Conservation (phyloP, 2,797 vertebrate genomes). For the Odontamblyopus lacepedii region DNA sequence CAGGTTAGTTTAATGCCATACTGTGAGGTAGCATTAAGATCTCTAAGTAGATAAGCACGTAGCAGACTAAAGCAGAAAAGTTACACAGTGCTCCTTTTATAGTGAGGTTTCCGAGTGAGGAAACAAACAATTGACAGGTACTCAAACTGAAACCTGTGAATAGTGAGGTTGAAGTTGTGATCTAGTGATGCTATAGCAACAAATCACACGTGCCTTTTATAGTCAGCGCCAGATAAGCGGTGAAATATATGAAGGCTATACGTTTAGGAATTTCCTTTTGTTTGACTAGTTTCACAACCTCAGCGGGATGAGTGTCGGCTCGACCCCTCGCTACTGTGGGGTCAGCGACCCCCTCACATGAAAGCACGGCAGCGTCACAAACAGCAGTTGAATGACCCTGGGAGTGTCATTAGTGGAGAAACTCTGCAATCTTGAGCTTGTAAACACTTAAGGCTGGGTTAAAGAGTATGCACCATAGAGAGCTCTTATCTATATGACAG, state of each 20-base stretch:
- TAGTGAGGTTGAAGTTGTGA: too few species aligned
- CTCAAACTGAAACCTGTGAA: too few species aligned
- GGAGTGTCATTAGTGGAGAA: constrained; percentile 42
- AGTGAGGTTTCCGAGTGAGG: too few species aligned
- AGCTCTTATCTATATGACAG: constrained; percentile 64
- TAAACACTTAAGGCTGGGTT: constrained; percentile 63
- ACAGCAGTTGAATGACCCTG: constrained; percentile 63
- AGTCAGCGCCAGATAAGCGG: background rate
- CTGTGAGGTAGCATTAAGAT: too few species aligned
- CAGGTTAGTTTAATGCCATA: too few species aligned
- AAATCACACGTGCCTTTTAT: background rate
- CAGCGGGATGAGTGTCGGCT: constrained; percentile 28
- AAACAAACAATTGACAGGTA: too few species aligned
- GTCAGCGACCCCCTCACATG: constrained; percentile 26
- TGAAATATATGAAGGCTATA: constrained; percentile 13
- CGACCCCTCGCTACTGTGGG: constrained; percentile 13
- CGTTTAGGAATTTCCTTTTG: constrained; percentile 26
- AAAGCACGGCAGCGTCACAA: constrained; percentile 42
- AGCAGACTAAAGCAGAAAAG: too few species aligned
- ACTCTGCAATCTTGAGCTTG: constrained; percentile 35
- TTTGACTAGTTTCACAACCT: constrained; percentile 41
- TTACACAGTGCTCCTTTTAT: too few species aligned
- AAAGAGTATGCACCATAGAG: constrained; percentile 51
- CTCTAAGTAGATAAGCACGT: too few species aligned
- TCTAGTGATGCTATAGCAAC: background rate